phyloP scores from a whole-genome alignment of 2,797 vertebrate species.

The Euthynnus affinis region DNA sequence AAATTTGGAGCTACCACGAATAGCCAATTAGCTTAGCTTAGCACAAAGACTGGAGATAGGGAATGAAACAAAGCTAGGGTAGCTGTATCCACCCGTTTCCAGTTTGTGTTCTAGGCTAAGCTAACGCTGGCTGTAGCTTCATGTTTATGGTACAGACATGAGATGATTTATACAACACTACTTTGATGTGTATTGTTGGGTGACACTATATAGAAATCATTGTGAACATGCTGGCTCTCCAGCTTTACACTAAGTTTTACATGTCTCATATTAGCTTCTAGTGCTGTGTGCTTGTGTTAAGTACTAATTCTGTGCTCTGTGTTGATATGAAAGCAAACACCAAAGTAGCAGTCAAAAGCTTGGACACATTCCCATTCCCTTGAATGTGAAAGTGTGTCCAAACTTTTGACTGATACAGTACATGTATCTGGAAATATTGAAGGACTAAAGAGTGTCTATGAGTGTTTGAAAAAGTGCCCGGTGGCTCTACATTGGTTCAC shows the following conservation, averaged over 20 bases:
- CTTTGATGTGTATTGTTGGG: background rate
- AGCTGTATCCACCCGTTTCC: no score
- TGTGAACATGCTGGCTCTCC: background rate
- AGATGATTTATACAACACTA: background rate
- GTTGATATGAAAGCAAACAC: no score
- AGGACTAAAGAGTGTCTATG: background rate
- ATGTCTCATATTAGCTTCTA: no score
- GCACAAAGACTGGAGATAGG: background rate
- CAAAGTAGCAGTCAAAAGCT: no score
- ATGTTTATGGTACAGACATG: background rate
- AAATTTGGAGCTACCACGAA: no score
- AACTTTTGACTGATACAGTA: background rate
- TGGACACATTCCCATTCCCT: no score
- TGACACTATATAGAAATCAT: no score
- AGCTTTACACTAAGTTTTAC: background rate
- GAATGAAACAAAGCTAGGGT: background rate
- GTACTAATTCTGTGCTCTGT: no score
- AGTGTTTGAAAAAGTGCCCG: constrained; percentile 2
- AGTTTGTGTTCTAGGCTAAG: background rate
- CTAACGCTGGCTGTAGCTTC: constrained; percentile 2
- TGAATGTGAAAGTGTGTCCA: no score
- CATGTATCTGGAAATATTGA: background rate
- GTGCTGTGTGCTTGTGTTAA: no score
- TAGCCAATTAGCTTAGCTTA: background rate
- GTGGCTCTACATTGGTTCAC: constrained; percentile 24